Conservation (phyloP, 2,113 vertebrate species). For the Brachyistius frenatus region DNA sequence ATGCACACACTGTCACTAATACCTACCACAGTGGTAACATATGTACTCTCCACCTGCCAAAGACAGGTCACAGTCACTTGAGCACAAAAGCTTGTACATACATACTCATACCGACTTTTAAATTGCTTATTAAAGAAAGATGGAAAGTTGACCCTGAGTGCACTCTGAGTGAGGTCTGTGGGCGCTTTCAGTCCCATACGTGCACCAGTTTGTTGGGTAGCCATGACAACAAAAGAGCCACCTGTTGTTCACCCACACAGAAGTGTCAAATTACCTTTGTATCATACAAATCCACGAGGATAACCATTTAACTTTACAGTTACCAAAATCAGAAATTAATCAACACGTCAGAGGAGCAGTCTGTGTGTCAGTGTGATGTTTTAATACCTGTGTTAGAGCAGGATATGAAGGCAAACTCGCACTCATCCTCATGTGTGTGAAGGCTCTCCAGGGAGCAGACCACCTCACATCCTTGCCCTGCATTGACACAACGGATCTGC, state of each 20-base stretch:
- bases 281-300: not conserved
- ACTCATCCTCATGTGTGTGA: conserved; percentile 89
- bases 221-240: conserved; percentile 70
- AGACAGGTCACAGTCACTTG: conserved; percentile 58
- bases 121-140: conserved; percentile 62
- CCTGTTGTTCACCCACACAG: conserved; percentile 46
- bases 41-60: conserved; percentile 82
- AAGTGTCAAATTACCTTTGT: conserved; percentile 63
- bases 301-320: not conserved
- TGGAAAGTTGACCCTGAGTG: conserved; percentile 40
- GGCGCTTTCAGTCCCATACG: conserved; percentile 24
- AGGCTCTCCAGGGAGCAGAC: conserved; percentile 90
- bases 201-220: conserved; percentile 37
- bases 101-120: conserved; percentile 11
- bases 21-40: conserved; percentile 85
- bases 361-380: not conserved
- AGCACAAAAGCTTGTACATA: conserved; percentile 33
- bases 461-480: conserved; percentile 86
- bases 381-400: conserved; percentile 87
- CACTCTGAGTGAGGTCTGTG: conserved; percentile 26
- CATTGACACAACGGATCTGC: conserved; percentile 89
- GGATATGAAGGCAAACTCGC: conserved; percentile 86
- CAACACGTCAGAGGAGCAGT: not conserved
- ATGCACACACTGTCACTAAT: conserved; percentile 58
- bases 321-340: not conserved